Conservation (phyloP, 2,113 vertebrate species). For the Clarias gariepinus region DNA sequence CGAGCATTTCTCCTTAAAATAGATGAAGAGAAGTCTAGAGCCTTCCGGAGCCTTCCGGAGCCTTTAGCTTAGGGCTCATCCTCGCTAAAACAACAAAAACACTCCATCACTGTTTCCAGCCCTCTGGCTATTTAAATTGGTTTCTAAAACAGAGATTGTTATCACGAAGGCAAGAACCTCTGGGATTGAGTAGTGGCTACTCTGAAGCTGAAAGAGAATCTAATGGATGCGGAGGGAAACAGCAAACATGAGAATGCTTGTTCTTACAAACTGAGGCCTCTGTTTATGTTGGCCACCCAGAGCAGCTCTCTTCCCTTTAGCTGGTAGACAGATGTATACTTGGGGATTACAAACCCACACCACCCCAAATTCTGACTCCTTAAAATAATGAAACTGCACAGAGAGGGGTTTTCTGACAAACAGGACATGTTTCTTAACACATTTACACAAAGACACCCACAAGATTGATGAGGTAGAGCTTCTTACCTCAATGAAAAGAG, state of each 20-base stretch:
- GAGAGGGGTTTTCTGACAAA: background rate
- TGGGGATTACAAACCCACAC: constrained; percentile 16
- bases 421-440: background rate
- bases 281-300: constrained; percentile 53
- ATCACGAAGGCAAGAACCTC: constrained; percentile 41
- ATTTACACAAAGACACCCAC: constrained; percentile 1
- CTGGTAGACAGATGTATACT: constrained; percentile 36
- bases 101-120: constrained; percentile 35
- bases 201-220: constrained; percentile 31
- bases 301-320: constrained; percentile 27
- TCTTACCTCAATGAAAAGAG: background rate
- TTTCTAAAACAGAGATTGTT: constrained; percentile 49
- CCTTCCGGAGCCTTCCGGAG: background rate
- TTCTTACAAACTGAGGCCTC: constrained; percentile 12
- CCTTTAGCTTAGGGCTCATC: background rate
- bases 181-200: background rate
- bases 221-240: constrained; percentile 42
- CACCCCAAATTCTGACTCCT: constrained; percentile 1
- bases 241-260: constrained; percentile 32
- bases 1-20: constrained; percentile 4
- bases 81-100: constrained; percentile 37
- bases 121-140: constrained; percentile 43
- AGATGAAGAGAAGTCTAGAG: constrained; percentile 17
- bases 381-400: constrained; percentile 18
- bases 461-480: background rate